Evolutionary conservation across 1,140 invertebrate species (phyloP), one percentile per base, ranked within the genome.

Genomic region (Panonychus citri): DNA sequence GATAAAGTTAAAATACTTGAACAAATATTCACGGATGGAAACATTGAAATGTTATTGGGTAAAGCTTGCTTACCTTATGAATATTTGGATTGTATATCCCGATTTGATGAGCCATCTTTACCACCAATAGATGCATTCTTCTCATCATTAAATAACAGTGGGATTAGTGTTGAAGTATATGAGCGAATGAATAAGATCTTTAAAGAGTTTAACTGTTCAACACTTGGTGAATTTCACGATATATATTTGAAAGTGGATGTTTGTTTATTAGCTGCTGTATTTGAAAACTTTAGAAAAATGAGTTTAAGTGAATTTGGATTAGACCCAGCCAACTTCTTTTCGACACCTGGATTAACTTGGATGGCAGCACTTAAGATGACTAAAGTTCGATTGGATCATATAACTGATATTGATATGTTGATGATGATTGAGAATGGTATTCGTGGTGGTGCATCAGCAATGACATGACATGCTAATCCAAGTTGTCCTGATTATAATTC

Each of bases 181-280:
- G 42, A 43, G 7, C 7, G 42, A 43, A 17, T 39, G 0, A n/a
- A 61, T 53, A 57, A 40, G 1, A 57, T 67, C 7, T 67, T 56
- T 60, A 55, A 62, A 26, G 43, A 37, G 8, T 67, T 66, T 52
- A 62, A 67, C 25, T 62, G 66, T 55, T 46, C 62, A 60, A 67
- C 55, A 52, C 43, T 73, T 19, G 59, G 65, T 13, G 64, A 73
- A 43, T 72, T 70, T 64, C 62, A 67, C 30, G 66, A 70, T 55
- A 58, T 73, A 28, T 73, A 73, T 63, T 60, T 70, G 24, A 69
- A 67, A 64, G 64, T 60, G 52, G 64, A 72, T 62, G 64, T 70
- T 8, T 49, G 68, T 21, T 57, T 71, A 27, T 59, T 70, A 50
- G 66, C 64, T 5, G 71, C 74, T 64, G 61, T 74, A 27, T 73